Evolutionary conservation across 1,140 invertebrate species (phyloP), one percentile per base, ranked within the genome.

Genomic region (Cecropterus lyciades): DNA sequence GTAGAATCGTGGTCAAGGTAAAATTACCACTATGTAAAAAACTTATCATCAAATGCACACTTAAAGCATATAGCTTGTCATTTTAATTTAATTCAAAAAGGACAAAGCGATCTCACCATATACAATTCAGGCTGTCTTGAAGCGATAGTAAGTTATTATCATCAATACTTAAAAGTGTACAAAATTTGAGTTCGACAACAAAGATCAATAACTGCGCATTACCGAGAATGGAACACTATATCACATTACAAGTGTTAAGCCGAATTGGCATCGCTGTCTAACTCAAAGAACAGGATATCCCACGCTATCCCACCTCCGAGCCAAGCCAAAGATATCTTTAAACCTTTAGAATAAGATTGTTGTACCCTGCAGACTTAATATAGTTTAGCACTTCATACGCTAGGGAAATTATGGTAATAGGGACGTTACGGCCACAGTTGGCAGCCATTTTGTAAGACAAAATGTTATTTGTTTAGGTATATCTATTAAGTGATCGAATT

Each of bases 371-470:
- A 64, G 11, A 55, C 11, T 11, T 20, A 46, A 37, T 4, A 62
- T 51, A 62, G 67, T 69, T 63, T 57, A 62, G 59, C 56, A 69
- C 62, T 69, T 69, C 51, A 69, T 69, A 69, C 67, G 63, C 60
- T 65, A 51, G 67, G 67, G 67, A 69, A 69, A 69, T 69, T 69
- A 69, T 69, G 67, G 63, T 69, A 69, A 69, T 69, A 69, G 60
- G 46, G 30, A 69, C 67, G 67, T 69, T 69, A 65, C 57, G 57
- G 67, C 63, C 60, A 65, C 63, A 69, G 60, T 69, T 69, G 67
- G 67, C 67, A 69, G 67, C 67, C 67, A 69, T 69, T 69, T 69
- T 69, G 67, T 65, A 69, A 69, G 67, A 69, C 63, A 69, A 69
- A 69, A 69, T 48, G 67, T 64, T 69, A 63, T 69, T 69, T 69